Percentiles rank a stretch among this genome's conserved stretches.
Evolutionary conservation across 2,888 invertebrate species (phyloP).

Genomic region (Thecophora atra): DNA sequence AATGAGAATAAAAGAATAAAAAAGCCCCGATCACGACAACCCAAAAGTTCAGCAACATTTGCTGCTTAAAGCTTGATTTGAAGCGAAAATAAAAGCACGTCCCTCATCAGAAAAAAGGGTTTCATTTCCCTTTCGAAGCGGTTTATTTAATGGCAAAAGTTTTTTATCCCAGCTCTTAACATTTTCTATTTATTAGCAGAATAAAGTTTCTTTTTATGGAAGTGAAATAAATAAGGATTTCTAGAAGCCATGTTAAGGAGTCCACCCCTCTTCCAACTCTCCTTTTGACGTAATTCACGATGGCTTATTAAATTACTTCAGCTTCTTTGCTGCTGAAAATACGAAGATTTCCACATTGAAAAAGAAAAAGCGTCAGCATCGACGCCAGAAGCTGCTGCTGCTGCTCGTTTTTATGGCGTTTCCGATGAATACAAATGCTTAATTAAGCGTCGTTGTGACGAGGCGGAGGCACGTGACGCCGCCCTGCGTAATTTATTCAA

Average conservation of each 20-base stretch:
- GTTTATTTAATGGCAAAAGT: no score
- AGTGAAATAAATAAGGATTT: neutral
- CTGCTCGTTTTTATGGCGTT: conserved; percentile 55
- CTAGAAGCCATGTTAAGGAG: neutral
- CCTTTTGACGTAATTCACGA: neutral
- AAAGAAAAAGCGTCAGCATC: neutral
- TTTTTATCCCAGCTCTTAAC: neutral
- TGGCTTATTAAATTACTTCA: neutral
- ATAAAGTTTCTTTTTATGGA: neutral
- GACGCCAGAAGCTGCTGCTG: neutral
- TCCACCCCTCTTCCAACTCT: neutral
- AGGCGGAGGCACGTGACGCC: conserved; percentile 13
- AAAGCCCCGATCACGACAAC: no score
- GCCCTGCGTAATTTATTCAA: conserved; percentile 36
- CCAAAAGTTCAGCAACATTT: no score
- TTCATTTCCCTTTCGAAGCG: no score
- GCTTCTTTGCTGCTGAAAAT: neutral
- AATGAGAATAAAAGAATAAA: no score
- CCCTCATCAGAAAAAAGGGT: no score
- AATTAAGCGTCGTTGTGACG: conserved; percentile 56
- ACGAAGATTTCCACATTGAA: neutral
- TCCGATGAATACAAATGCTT: conserved; percentile 63
- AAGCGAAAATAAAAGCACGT: no score
- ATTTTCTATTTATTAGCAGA: neutral
- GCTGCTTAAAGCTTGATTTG: no score